Percentiles rank a stretch among this genome's conserved stretches.
Evolutionary conservation across 2,113 vertebrate species (phyloP).

Genomic region (Pandion haliaetus): DNA sequence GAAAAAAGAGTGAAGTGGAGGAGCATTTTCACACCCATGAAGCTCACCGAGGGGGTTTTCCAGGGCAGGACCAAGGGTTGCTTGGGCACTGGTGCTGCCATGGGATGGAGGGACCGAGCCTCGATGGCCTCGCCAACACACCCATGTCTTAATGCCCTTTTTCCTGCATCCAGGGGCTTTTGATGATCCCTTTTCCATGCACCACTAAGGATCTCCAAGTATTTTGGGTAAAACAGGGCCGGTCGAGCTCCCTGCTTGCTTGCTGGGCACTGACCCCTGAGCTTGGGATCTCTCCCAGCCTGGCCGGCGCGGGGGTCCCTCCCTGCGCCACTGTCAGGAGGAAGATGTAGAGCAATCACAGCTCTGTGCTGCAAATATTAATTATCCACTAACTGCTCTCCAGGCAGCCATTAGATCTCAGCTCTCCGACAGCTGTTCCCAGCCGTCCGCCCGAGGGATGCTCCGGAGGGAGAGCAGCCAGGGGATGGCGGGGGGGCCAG

Average conservation of each 20-base stretch:
- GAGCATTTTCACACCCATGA: background rate
- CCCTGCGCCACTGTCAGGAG: slow-evolving; percentile 12
- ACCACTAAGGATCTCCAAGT: fast-evolving
- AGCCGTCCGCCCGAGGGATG: slow-evolving; percentile 8
- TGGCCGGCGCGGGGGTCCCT: background rate
- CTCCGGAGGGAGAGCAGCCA: background rate
- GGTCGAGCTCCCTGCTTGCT: fast-evolving
- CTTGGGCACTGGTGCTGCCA: background rate
- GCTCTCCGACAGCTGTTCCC: slow-evolving; percentile 75
- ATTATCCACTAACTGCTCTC: slow-evolving; percentile 82
- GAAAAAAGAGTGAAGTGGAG: background rate
- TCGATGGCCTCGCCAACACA: fast-evolving
- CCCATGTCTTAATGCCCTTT: fast-evolving
- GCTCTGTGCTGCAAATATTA: slow-evolving; percentile 78
- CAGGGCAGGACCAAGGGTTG: background rate
- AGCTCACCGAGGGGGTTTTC: fast-evolving
- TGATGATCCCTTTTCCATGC: fast-evolving
- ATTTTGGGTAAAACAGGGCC: background rate
- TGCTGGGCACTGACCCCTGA: fast-evolving
- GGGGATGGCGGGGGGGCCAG: fast-evolving
- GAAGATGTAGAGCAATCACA: slow-evolving; percentile 71
- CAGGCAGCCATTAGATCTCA: slow-evolving; percentile 70
- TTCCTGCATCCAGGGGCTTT: background rate
- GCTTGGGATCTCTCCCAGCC: background rate
- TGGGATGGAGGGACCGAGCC: background rate